Evolutionary conservation across 2,888 invertebrate species (phyloP), one percentile per base, ranked within the genome.

Genomic region (Hydroisotoma schaefferi): DNA sequence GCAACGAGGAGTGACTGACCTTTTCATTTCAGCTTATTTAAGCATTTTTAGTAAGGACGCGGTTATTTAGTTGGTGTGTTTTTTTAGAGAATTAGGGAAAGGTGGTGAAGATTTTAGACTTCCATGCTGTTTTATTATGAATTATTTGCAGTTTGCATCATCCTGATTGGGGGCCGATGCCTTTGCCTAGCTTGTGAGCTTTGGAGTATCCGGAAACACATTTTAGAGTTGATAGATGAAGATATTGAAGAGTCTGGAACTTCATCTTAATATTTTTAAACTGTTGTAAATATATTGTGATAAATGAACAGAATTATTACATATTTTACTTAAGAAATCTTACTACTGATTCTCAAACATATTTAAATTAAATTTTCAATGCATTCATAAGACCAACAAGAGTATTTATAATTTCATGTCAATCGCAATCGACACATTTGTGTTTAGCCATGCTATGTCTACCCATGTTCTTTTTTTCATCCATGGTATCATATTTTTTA

Each of bases 171-270:
- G 2, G 71, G 71, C n/a, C 63, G 71, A n/a, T 0, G 63, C 10
- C 51, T 68, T 8, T 71, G 73, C 52, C 55, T 65, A 22, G 47
- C 59, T 5, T 66, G 66, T 8, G 71, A 73, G 56, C 40, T 73
- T n/a, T 71, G 73, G 71, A 66, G 69, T 44, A 59, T 73, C 25
- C 55, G 63, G 27, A 65, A 61, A 22, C 72, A 72, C 48, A 61
- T 71, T 10, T 33, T 56, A 15, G 60, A 64, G 37, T 37, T 67
- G 5, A 47, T 67, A 18, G 33, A 46, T 37, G 64, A 67, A 58
- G 67, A 67, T 52, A 38, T 27, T 38, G 48, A 47, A n/a, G n/a
- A n/a, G 18, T 15, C 33, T 33, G 15, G 33, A 10, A 33, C 8
- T 15, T 33, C 8, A 33, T 33, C 33, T 33, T 15, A 33, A 33